Evolutionary conservation across 2,888 invertebrate genomes (phyloP).

Genomic region (Abrostola tripartita): DNA sequence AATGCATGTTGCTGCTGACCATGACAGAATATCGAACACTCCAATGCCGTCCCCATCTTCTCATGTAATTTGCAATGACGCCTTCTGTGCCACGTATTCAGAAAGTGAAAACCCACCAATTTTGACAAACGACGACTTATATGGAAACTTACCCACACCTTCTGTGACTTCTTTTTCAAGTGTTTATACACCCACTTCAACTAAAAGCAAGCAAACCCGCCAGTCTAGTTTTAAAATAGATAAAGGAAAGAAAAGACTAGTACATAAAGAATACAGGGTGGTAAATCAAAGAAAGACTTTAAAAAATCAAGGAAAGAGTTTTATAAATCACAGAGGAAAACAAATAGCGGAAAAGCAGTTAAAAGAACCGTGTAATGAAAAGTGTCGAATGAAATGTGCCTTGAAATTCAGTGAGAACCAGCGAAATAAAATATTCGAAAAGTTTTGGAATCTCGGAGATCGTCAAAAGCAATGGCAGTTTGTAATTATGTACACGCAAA

Average conservation of each 20-base stretch:
- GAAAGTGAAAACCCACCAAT: not conserved
- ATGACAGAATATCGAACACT: not conserved
- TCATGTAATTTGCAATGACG: slow-evolving; percentile 5
- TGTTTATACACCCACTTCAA: slow-evolving; percentile 4
- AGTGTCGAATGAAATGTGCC: slow-evolving; percentile 10
- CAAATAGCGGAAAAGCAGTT: slow-evolving; percentile 13
- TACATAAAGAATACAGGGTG: slow-evolving; percentile 13
- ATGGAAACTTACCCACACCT: slow-evolving; percentile 11
- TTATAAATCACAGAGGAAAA: slow-evolving; percentile 18
- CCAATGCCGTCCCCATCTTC: too few relatives aligned
- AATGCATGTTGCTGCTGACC: not conserved
- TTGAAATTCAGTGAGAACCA: slow-evolving; percentile 9
- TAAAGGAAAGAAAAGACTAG: slow-evolving; percentile 11
- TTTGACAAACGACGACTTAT: slow-evolving; percentile 3
- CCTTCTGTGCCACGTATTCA: too few relatives aligned
- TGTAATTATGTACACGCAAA: slow-evolving; percentile 1
- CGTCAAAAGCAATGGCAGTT: slow-evolving; percentile 8
- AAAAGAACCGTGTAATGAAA: slow-evolving; percentile 20
- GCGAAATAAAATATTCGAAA: slow-evolving; percentile 5
- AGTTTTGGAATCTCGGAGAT: slow-evolving; percentile 11
- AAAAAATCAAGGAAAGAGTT: slow-evolving; percentile 21
- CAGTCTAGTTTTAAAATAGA: slow-evolving; percentile 3
- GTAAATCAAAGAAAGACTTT: slow-evolving; percentile 14
- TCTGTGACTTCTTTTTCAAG: slow-evolving; percentile 13
- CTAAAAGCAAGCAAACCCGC: slow-evolving; percentile 7